phyloP scores from a whole-genome alignment of 2,113 vertebrate genomes.

The Perca fluviatilis region DNA sequence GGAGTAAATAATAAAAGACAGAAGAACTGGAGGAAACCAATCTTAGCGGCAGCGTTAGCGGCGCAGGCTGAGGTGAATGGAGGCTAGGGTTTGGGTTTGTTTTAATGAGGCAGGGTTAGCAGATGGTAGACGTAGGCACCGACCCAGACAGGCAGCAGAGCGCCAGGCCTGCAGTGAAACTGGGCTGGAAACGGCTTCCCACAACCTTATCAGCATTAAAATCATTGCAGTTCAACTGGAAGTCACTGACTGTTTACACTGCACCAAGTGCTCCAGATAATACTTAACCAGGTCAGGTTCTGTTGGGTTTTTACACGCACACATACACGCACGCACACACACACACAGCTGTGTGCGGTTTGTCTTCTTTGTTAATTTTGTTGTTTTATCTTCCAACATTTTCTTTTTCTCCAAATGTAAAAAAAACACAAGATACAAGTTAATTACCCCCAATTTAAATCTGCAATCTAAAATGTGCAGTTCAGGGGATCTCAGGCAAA shows the following conservation, averaged over 20 bases:
- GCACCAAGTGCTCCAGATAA: constrained; percentile 15
- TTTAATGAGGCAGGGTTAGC: constrained; percentile 67
- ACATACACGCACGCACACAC: too few species aligned
- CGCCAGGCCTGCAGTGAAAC: constrained; percentile 39
- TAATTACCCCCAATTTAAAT: too few species aligned
- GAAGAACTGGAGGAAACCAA: background rate
- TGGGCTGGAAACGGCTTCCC: constrained; percentile 12
- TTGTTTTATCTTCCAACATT: too few species aligned
- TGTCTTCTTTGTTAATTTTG: too few species aligned
- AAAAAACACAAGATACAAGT: too few species aligned
- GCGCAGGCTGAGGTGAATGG: background rate
- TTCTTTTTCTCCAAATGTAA: too few species aligned
- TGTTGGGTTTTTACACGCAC: background rate
- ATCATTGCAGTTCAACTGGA: constrained; percentile 47
- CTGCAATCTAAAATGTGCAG: too few species aligned
- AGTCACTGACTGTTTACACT: constrained; percentile 30
- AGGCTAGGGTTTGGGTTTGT: constrained; percentile 15
- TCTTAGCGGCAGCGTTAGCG: background rate
- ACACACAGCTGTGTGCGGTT: too few species aligned
- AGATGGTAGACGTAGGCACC: constrained; percentile 65
- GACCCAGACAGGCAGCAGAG: constrained; percentile 52
- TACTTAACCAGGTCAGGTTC: constrained; percentile 46
- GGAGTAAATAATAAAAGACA: background rate
- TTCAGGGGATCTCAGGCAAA: too few species aligned
- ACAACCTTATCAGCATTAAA: constrained; percentile 39